phyloP scores from a whole-genome alignment of 2,888 invertebrate genomes.

The Dryococelus australis region DNA sequence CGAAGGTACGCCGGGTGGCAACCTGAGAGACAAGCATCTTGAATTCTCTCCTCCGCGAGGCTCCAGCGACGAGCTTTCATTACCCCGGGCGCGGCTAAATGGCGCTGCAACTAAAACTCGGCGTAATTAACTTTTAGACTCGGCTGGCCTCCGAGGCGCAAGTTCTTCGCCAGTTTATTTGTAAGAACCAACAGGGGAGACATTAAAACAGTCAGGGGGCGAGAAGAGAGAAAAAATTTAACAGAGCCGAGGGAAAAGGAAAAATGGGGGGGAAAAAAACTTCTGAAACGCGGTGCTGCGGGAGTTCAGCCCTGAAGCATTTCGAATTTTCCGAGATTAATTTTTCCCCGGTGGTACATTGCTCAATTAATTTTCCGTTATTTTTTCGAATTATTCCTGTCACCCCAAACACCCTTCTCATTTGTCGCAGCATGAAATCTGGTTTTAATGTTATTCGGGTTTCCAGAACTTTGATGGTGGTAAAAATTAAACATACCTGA shows the following conservation, averaged over 20 bases:
- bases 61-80: neutral
- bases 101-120: slow-evolving; percentile 41
- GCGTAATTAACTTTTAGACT: slow-evolving; percentile 44
- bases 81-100: slow-evolving; percentile 36
- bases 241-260: slow-evolving; percentile 32
- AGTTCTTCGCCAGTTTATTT: slow-evolving; percentile 38
- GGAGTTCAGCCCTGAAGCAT: neutral
- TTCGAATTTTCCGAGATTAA: neutral
- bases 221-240: slow-evolving; percentile 37
- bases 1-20: neutral
- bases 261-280: slow-evolving; percentile 18
- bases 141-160: slow-evolving; percentile 39
- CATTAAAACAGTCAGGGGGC: slow-evolving; percentile 41
- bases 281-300: slow-evolving; percentile 17
- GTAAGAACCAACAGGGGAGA: slow-evolving; percentile 43
- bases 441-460: neutral
- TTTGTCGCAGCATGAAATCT: neutral
- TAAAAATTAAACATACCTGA: neutral
- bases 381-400: neutral
- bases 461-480: neutral
- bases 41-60: neutral
- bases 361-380: slow-evolving; percentile 11
- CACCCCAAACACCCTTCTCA: neutral
- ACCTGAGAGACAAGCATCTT: neutral
- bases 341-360: slow-evolving; percentile 10